phyloP scores from a whole-genome alignment of 2,797 vertebrate species.

The Potorous gilbertii region DNA sequence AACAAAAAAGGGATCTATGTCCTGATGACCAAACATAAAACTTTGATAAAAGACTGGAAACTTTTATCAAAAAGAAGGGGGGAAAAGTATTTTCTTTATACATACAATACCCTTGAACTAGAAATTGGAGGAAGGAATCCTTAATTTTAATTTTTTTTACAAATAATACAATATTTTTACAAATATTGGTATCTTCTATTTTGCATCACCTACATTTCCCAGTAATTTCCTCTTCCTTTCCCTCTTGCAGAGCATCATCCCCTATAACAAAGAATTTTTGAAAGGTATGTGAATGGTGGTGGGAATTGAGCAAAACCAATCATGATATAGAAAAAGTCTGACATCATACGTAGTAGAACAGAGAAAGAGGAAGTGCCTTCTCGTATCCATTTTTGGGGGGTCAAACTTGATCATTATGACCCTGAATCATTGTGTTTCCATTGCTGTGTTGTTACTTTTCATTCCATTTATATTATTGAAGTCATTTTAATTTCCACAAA shows the following conservation, averaged over 20 bases:
- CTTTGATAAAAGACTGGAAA: conserved; percentile 65
- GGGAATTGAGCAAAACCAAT: background rate
- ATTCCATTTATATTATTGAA: background rate
- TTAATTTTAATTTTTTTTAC: background rate
- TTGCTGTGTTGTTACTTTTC: background rate
- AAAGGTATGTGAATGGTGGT: no score
- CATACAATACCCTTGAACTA: conserved; percentile 38
- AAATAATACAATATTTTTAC: no score
- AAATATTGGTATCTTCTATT: background rate
- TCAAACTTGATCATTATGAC: background rate
- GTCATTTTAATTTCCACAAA: background rate
- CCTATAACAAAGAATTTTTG: background rate
- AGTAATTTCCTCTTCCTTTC: background rate
- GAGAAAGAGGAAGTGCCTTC: background rate
- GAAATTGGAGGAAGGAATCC: conserved; percentile 31
- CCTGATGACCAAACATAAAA: conserved; percentile 74
- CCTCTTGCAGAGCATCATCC: background rate
- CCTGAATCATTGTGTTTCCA: background rate
- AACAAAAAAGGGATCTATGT: conserved; percentile 65
- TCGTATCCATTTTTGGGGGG: background rate
- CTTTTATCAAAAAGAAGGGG: conserved; percentile 53
- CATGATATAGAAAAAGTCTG: background rate
- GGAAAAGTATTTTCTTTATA: conserved; percentile 55
- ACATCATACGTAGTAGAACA: background rate
- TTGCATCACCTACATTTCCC: background rate